phyloP scores from a whole-genome alignment of 1,140 invertebrate genomes.

The Uloborus diversus region DNA sequence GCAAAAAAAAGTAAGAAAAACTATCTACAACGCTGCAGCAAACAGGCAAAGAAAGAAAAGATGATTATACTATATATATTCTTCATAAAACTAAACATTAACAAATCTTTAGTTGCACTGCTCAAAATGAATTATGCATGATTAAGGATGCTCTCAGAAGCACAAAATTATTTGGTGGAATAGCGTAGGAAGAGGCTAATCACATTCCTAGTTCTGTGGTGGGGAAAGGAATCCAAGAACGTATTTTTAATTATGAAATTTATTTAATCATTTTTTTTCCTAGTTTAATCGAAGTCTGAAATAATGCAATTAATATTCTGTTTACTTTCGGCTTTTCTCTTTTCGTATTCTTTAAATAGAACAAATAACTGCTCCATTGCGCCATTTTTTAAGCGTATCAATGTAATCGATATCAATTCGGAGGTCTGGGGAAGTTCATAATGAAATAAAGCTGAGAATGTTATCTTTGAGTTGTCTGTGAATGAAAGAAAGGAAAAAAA shows the following conservation, averaged over 20 bases:
- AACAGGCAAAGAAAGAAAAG: no score
- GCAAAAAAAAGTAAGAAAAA: no score
- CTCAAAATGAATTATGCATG: conserved; percentile 52
- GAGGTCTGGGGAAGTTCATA: no score
- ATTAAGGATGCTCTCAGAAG: conserved; percentile 36
- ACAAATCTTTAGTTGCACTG: conserved; percentile 43
- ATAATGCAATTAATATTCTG: conserved; percentile 36
- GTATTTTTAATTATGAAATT: conserved; percentile 41
- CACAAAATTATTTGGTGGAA: background rate
- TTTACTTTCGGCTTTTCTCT: conserved; percentile 22
- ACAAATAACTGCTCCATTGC: no score
- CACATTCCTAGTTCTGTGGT: conserved; percentile 28
- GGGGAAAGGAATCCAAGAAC: conserved; percentile 16
- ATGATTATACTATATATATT: no score
- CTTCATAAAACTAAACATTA: conserved; percentile 41
- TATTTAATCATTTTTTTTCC: conserved; percentile 1
- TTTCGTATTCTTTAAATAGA: no score
- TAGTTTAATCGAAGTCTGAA: background rate
- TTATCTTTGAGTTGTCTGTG: no score
- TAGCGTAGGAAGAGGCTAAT: conserved; percentile 39
- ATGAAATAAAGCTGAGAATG: no score
- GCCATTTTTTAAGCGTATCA: no score
- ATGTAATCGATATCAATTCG: no score
- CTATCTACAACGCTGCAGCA: no score
- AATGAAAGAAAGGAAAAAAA: no score